Evolutionary conservation across 2,113 vertebrate genomes (phyloP).

Genomic region (Microcebus griseorufus): DNA sequence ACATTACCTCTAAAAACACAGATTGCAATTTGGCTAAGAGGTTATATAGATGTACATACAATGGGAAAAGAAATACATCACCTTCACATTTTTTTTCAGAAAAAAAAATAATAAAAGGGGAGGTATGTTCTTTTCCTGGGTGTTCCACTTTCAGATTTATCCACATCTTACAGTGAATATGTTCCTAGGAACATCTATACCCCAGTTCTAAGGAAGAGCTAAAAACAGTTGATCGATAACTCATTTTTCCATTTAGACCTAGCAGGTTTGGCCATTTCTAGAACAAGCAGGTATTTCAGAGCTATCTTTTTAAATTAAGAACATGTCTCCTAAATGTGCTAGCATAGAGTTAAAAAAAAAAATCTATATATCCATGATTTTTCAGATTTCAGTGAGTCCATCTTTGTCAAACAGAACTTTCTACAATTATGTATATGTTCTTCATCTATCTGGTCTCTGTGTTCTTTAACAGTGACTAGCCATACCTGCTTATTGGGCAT

Average conservation of each 20-base stretch:
- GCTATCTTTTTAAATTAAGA: slow-evolving; percentile 19
- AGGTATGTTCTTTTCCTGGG: background rate
- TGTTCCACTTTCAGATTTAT: background rate
- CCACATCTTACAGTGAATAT: background rate
- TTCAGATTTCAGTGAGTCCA: background rate
- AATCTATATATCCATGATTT: background rate
- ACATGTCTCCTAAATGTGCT: background rate
- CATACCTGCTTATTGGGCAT: background rate
- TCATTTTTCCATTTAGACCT: background rate
- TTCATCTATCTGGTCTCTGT: background rate
- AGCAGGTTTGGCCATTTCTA: background rate
- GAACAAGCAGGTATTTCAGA: background rate
- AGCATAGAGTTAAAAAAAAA: background rate
- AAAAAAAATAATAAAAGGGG: background rate
- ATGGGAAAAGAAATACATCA: background rate
- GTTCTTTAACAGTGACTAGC: background rate
- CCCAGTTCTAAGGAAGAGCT: background rate
- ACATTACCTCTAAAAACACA: background rate
- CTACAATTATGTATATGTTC: background rate
- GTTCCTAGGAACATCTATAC: background rate
- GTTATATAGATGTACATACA: background rate
- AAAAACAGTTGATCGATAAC: background rate
- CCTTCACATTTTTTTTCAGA: background rate
- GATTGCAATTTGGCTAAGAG: background rate
- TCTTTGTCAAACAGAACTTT: background rate